Base-by-base conservation (phyloP, 2,113 vertebrate genomes). In the Platichthys stellatus region DNA sequence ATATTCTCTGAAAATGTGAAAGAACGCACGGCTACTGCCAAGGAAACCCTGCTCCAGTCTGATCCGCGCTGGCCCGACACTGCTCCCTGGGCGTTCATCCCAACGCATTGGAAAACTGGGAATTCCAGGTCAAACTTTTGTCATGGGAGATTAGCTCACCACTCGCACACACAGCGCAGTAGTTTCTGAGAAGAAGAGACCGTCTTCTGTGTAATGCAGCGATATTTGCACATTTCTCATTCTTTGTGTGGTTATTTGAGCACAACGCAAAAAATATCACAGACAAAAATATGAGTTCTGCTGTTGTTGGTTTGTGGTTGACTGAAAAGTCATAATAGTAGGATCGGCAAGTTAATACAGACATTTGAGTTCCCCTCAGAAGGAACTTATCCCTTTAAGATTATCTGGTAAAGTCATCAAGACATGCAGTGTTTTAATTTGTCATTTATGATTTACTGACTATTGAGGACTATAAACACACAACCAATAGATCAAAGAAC, bases 41-140 rank as follows among this genome's bases (percentile, higher is more conserved):
- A 88, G 80, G 89, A 91, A 89, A 86, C 81, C 83, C 87, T 84
- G 76, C 83, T 86, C 65, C 85, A 67, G 85, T 88, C 69, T 72
- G 74, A 76, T 68, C 60, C 67, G 51, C 5, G 15, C 72, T 81
- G 86, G 87, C 80, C 75, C 13, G 13, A 80, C 54, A 69, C 70
- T 82, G 59, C 63, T 72, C 72, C 6, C 80, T 67, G 78, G 89
- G 86, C 78, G 6, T 45, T 28, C 65, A 62, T 89, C 85, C 90
- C 88, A 73, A 40, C 13, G 80, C 49, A 73, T 31, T 87, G 88
- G 90, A 93, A 91, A 92, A 86, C 79, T 86, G 77, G 86, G 85
- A 88, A 89, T 91, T 86, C 84, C 82, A 85, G 86, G 70, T 86
- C 68, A 83, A 47, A 72, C 69, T 67, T 83, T 79, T 72, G n/a